Evolutionary conservation across 2,888 invertebrate genomes (phyloP), one percentile per base, ranked within the genome.

Genomic region (Syritta pipiens): DNA sequence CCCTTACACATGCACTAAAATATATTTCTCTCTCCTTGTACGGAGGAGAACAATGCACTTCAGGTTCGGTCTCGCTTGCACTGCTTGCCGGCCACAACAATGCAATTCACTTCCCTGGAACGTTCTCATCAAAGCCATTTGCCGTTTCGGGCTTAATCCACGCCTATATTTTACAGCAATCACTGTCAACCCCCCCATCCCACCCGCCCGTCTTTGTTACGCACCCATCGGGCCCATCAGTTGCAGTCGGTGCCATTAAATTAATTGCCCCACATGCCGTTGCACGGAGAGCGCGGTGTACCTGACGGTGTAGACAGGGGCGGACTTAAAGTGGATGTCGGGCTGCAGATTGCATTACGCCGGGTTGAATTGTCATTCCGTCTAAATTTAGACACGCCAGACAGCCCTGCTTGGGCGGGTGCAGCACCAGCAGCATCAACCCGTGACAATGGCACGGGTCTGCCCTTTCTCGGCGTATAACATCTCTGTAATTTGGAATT

Each of bases 51-150:
- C n/a, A n/a, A n/a, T 40, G 57, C 46, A 57, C n/a, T 22, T 30
- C 57, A 48, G n/a, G n/a, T 22, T 22, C 12, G 68, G 48, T 68
- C 68, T 68, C 68, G 40, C 68, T 68, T 68, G 46, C 68, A 57
- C 68, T 22, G n/a, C n/a, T 68, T 26, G n/a, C 14, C 20, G 55
- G 46, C n/a, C 32, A 24, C 53, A 32, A 6, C 51, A 40, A 40
- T 37, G 30, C 28, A 10, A 63, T 12, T 35, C 46, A 35, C 44
- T 51, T 49, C 14, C 10, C 30, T 67, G 55, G 22, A 46, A n/a
- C n/a, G n/a, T n/a, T 10, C 17, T 35, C 44, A 32, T 53, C 65
- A 42, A 44, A 22, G 24, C 24, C 44, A 46, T 55, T 65, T 55
- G 65, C 46, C 55, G 48, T 40, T 49, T 42, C 10, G 67, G 57